Base-by-base conservation (phyloP, 1,140 invertebrate genomes). In the Diorhabda carinulata region DNA sequence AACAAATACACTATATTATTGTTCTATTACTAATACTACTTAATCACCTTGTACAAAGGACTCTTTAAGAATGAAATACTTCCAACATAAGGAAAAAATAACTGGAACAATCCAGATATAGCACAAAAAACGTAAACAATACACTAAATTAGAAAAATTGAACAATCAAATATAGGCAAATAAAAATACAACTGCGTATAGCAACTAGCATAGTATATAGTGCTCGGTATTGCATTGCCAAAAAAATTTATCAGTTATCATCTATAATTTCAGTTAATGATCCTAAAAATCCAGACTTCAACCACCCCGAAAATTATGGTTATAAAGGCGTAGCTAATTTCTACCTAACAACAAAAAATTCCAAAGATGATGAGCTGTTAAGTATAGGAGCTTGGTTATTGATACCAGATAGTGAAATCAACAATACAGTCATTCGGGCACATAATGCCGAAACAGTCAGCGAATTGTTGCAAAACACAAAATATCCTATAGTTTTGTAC, bases 351-450 rank as follows among this genome's bases (percentile, higher is more conserved):
- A 72, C 73, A 5, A 68, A 59, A 59, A 72, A 76, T 56, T 3
- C 8, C 3, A 65, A 70, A 5, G 72, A 75, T 10, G 66, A 43
- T 25, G 59, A 47, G 4, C n/a, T 57, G 44, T 61, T 77, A 44
- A 67, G 64, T 6, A 72, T 79, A n/a, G 78, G 78, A 4, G 72
- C 70, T 6, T 80, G 78, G 78, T 67, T 75, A 57, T 10, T 79
- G 40, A 56, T 79, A 62, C 76, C 68, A 8, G 70, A 73, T 70
- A 64, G 69, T 3, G 59, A 76, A 41, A 71, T 74, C 4, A 71
- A 70, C 52, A 58, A 62, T 6, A 59, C 61, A 61, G 62, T 57
- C 43, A 73, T 62, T 64, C 62, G 70, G 44, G 59, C 44, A 2
- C 58, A 67, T 6, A 44, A 7, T 10, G 43, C 9, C 40, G 7